phyloP scores from a whole-genome alignment of 2,888 invertebrate species.

The Adelphocoris suturalis region DNA sequence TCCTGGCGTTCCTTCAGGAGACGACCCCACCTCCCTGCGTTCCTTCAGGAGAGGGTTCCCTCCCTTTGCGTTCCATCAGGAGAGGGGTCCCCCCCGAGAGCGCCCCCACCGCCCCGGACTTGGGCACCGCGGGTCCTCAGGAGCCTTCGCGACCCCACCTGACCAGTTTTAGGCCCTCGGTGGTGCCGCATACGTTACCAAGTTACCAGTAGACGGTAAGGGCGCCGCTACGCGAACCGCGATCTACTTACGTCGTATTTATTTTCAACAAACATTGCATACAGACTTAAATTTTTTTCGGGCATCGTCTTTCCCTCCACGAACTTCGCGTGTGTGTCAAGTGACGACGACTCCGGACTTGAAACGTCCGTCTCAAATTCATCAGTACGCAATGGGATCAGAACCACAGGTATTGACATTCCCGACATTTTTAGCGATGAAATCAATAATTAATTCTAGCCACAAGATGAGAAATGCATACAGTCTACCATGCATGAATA shows the following conservation, averaged over 20 bases:
- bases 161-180: constrained; percentile 35
- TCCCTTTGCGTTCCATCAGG: neutral
- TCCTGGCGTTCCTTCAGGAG: neutral
- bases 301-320: neutral
- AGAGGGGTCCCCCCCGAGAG: neutral
- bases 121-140: constrained; percentile 4
- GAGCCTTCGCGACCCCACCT: constrained; percentile 1
- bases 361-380: neutral
- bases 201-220: constrained; percentile 21
- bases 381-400: constrained; percentile 44
- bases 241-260: neutral
- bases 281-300: neutral
- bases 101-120: neutral
- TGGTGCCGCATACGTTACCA: constrained; percentile 16
- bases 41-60: neutral
- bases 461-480: no score
- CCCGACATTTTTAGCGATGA: neutral
- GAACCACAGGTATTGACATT: constrained; percentile 12
- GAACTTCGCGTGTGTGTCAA: constrained; percentile 45
- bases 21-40: neutral
- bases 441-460: no score
- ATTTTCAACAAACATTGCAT: no score
- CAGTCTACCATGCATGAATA: no score
- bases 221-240: neutral
- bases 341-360: constrained; percentile 23